Conservation (phyloP, 2,888 invertebrate species). For the Patella caerulea region DNA sequence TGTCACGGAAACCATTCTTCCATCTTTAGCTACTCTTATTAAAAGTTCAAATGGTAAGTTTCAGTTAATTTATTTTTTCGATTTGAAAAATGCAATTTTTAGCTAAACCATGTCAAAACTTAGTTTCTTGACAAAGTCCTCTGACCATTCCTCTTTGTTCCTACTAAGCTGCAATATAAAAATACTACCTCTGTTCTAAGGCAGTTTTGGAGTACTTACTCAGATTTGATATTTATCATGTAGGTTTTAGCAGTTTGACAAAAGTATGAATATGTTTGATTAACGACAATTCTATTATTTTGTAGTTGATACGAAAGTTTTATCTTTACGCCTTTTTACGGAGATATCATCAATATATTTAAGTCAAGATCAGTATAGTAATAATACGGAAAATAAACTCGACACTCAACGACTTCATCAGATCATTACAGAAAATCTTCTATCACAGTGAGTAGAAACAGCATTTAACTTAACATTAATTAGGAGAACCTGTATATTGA, state of each 20-base stretch:
- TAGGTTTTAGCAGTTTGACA: not conserved
- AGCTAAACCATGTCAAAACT: too few species aligned
- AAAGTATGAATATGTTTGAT: not conserved
- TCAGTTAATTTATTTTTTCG: not conserved
- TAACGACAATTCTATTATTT: not conserved
- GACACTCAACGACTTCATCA: constrained; percentile 56
- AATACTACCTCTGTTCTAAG: too few species aligned
- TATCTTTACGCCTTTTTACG: constrained; percentile 65
- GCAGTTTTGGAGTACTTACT: not conserved
- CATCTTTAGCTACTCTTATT: constrained; percentile 63
- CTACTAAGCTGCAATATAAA: too few species aligned
- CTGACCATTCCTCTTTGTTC: too few species aligned
- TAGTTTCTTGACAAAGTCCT: too few species aligned
- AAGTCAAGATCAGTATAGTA: constrained; percentile 55
- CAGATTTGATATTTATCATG: not conserved
- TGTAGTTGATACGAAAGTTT: constrained; percentile 63
- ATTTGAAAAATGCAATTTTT: too few species aligned
- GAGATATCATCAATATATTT: constrained; percentile 66
- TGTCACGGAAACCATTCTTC: constrained; percentile 65
- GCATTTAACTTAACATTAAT: too few species aligned
- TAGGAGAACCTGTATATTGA: too few species aligned
- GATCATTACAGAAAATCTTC: constrained; percentile 61
- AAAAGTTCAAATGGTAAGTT: constrained; percentile 62
- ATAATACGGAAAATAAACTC: constrained; percentile 40
- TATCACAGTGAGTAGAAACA: constrained; percentile 62